phyloP scores from a whole-genome alignment of 2,113 vertebrate genomes.

The Lagenorhynchus albirostris region DNA sequence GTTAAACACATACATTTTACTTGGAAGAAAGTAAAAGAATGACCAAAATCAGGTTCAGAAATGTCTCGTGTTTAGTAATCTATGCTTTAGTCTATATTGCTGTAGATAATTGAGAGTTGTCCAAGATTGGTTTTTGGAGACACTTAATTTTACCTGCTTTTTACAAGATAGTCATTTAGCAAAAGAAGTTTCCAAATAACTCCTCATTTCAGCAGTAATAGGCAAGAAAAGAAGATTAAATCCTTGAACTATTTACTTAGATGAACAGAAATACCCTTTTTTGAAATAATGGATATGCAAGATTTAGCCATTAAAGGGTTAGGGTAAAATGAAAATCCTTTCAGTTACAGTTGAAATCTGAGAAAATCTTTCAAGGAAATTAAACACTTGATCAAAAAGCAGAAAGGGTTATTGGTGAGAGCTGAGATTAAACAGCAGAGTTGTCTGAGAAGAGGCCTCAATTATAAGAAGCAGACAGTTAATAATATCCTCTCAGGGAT shows the following conservation, averaged over 20 bases:
- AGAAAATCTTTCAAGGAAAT: slow-evolving; percentile 86
- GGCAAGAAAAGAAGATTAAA: slow-evolving; percentile 68
- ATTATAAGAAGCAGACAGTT: slow-evolving; percentile 75
- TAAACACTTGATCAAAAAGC: slow-evolving; percentile 85
- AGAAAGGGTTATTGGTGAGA: slow-evolving; percentile 78
- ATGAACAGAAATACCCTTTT: slow-evolving; percentile 81
- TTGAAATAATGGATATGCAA: slow-evolving; percentile 80
- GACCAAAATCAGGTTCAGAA: background rate
- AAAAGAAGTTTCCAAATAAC: slow-evolving; percentile 51
- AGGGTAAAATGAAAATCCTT: slow-evolving; percentile 82
- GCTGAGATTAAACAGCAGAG: slow-evolving; percentile 82
- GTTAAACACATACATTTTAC: background rate
- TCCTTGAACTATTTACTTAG: slow-evolving; percentile 84
- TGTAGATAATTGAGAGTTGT: background rate
- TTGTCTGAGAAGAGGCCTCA: slow-evolving; percentile 77
- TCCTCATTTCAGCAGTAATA: slow-evolving; percentile 45
- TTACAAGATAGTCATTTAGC: background rate
- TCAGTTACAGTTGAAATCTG: slow-evolving; percentile 80
- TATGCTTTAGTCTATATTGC: background rate
- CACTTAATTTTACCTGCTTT: slow-evolving; percentile 35
- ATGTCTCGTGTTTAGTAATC: background rate
- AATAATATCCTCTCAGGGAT: slow-evolving; percentile 75
- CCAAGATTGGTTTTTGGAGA: background rate
- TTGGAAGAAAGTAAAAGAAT: slow-evolving; percentile 34
- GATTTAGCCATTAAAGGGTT: slow-evolving; percentile 83